Evolutionary conservation across 1,140 invertebrate genomes (phyloP), one percentile per base, ranked within the genome.

Genomic region (Parasteatoda tepidariorum): DNA sequence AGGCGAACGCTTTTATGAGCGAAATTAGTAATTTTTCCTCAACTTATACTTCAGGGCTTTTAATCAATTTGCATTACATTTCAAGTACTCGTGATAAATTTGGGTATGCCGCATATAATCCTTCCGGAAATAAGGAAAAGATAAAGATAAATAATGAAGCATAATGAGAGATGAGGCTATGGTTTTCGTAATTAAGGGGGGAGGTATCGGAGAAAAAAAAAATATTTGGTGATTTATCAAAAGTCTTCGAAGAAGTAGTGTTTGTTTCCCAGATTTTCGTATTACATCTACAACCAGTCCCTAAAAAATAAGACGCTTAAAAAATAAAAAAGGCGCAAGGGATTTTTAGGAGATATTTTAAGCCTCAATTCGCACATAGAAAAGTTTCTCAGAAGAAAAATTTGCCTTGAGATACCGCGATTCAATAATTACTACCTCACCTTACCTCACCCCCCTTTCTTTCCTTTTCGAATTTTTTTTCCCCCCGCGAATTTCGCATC

Each of bases 31-130:
- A 82, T 82, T 82, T 82, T 71, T 82, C 78, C 28, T 30, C 76
- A 64, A 22, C 9, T 26, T 9, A 33, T 30, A 48, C 38, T 4
- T 48, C 64, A 22, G 64, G 30, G 76, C 76, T 79, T 82, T 82
- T 82, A 82, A 82, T 82, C 78, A 82, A 82, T 82, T 82, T 82
- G 78, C 78, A 82, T 82, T 82, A 82, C 78, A 71, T 82, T 82
- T 82, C 78, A 82, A 71, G 78, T 31, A 59, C 33, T 61, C 78
- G 67, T 82, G 78, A 82, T 82, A 82, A 82, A 82, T 82, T 61
- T 82, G 66, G 38, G 78, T 62, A 55, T 26, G 55, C 78, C 55
- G 66, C 78, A 82, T 62, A 82, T 82, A 82, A 82, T 82, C 78
- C 78, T 82, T 70, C 62, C 31, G 78, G 71, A 82, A 70, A n/a